Evolutionary conservation across 2,888 invertebrate genomes (phyloP).

Genomic region (Apotomis turbidana): DNA sequence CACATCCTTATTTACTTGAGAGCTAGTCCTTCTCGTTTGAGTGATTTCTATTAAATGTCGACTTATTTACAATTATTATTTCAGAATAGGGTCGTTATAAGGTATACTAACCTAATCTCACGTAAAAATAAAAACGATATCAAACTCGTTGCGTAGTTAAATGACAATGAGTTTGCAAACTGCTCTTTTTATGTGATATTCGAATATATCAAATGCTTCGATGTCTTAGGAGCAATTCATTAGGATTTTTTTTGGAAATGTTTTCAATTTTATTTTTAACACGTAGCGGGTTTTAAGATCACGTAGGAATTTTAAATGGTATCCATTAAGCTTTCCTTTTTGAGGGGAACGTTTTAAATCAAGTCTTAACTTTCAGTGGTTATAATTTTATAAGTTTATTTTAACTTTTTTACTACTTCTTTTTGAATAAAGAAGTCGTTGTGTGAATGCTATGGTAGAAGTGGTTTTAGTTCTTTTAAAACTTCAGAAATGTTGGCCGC

Average conservation of each 20-base stretch:
- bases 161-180: too few species aligned
- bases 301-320: slow-evolving; percentile 41
- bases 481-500: background rate
- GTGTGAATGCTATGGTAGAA: background rate
- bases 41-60: background rate
- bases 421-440: slow-evolving; percentile 1
- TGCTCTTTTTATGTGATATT: too few species aligned
- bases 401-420: slow-evolving; percentile 9
- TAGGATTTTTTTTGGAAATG: slow-evolving; percentile 2
- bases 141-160: too few species aligned
- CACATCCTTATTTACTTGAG: slow-evolving; percentile 21
- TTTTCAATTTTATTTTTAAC: slow-evolving; percentile 23
- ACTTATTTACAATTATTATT: too few species aligned
- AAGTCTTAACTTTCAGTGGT: slow-evolving; percentile 24
- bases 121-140: too few species aligned
- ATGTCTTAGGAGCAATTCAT: background rate
- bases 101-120: too few species aligned
- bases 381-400: slow-evolving; percentile 11
- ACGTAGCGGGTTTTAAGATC: slow-evolving; percentile 20
- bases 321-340: slow-evolving; percentile 39
- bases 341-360: slow-evolving; percentile 30
- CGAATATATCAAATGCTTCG: too few species aligned
- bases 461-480: background rate
- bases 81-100: too few species aligned
- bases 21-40: background rate